Evolutionary conservation across 1,140 invertebrate species (phyloP), one percentile per base, ranked within the genome.

Genomic region (Colletes gigas): DNA sequence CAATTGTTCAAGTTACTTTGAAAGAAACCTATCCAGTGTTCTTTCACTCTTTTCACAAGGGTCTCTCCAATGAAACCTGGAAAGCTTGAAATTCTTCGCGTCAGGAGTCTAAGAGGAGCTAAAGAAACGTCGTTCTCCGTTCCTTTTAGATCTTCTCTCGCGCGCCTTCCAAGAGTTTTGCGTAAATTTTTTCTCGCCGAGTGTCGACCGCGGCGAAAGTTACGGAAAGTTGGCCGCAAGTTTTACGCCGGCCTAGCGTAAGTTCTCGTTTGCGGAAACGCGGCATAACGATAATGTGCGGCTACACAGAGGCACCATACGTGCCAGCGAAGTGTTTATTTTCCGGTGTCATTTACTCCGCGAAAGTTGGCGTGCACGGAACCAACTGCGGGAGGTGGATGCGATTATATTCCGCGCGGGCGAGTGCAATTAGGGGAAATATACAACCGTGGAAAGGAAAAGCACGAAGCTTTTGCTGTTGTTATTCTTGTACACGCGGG

Each of bases 111-210:
- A 66, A 10, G 15, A 8, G 39, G 1, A 15, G 15, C 41, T 5
- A 4, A 47, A 44, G 30, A 15, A 66, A 50, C 50, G 50, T 19
- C 41, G 63, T 47, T 47, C 17, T 65, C 21, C 19, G 19, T 17
- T 50, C 12, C 60, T n/a, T 39, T 44, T 55, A 75, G 71, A 81
- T 83, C 50, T 10, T 79, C 62, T 60, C 67, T 4, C 8, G 68
- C 72, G 73, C 81, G 60, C 47, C 75, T 54, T 59, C 47, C 47
- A 39, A n/a, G 47, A 55, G 52, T 65, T 68, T 81, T 66, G 54
- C 60, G 50, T 72, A 83, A 83, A 85, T 83, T 85, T 85, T 85
- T 81, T 83, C 55, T 62, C 66, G 55, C n/a, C 12, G 50, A 12
- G 59, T 19, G 50, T 8, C 8, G 10, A 0, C 10, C 10, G 50